Evolutionary conservation across 1,140 invertebrate species (phyloP), one percentile per base, ranked within the genome.

Genomic region (silkworm (Bombyx mori)): DNA sequence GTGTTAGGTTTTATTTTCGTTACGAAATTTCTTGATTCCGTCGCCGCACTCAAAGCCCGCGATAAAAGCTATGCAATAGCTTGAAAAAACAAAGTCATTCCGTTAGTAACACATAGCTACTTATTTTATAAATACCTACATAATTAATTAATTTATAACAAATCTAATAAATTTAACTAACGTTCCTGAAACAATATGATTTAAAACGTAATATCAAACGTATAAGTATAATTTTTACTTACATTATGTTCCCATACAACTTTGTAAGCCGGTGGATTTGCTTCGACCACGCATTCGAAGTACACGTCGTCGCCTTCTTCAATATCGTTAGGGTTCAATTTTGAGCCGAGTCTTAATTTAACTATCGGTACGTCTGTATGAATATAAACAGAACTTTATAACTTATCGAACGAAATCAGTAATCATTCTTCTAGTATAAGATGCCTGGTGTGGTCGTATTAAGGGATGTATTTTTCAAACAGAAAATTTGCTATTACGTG

Each of bases 251-350:
- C 89, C 95, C 95, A 96, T 18, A 92, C 91, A 60, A 96, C 92
- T 82, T 93, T 92, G 61, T 92, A 92, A 79, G 92, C 93, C 52
- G 91, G 91, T 4, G 95, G 95, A 88, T 95, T 95, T 42, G 94
- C 93, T 58, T 89, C 89, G 48, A 96, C 94, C 75, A 93, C 91
- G 79, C 94, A 96, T 74, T 96, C 94, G 72, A 96, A 95, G 84
- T 96, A 96, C 8, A 96, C 94, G 70, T 96, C 94, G 69, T 96
- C 94, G 22, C 94, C 94, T 88, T 95, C 94, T 82, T 94, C 94
- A 68, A 96, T 96, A 79, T 95, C 93, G 62, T 94, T 91, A 2
- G 94, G 92, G 73, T 95, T 94, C 55, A 96, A 82, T 8, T 92
- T 96, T 57, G 92, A 92, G 35, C 95, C 95, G 53, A 96, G 85